Base-by-base conservation (phyloP, 2,888 invertebrate species). In the Chrysodeixis includens region DNA sequence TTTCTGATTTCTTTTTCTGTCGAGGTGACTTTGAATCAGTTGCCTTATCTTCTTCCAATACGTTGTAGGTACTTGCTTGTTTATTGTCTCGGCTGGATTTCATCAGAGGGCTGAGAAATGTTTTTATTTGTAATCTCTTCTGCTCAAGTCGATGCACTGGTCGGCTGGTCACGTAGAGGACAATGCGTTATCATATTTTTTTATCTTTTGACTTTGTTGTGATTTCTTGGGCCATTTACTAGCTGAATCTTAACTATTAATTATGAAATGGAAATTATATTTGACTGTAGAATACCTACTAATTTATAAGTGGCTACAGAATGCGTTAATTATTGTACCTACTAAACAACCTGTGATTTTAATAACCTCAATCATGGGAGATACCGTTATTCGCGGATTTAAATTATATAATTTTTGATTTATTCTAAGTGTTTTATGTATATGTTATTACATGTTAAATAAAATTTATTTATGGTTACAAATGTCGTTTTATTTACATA, bases 371-470 rank as follows among this genome's bases (percentile, higher is more conserved):
- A 64, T 69, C 61, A 65, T 56, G 46, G 10, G 7, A 22, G 20
- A 51, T 62, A 49, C 55, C 22, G 18, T 59, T 70, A 74, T 66
- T 74, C 16, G 18, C 62, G 62, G 30, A 12, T 40, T 40, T 30
- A 49, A 53, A 55, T 57, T 54, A 22, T 53, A 62, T 56, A 8
- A 74, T 61, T 20, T 49, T 70, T 62, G 54, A 60, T 66, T 56
- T 66, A 57, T 51, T 60, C 22, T 74, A 73, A 72, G 74, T 46
- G 46, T 52, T 66, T 56, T 40, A 55, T 61, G 52, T 72, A 6
- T 57, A 63, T 64, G 16, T 26, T 72, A 49, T 58, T 44, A 20
- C 18, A 20, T 65, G 54, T 64, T 12, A 65, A 75, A 57, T 60
- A 65, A 56, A 76, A 22, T 56, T 46, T 54, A 61, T 62, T 55